phyloP scores from a whole-genome alignment of 1,140 invertebrate genomes.

The Ceratina australensis region DNA sequence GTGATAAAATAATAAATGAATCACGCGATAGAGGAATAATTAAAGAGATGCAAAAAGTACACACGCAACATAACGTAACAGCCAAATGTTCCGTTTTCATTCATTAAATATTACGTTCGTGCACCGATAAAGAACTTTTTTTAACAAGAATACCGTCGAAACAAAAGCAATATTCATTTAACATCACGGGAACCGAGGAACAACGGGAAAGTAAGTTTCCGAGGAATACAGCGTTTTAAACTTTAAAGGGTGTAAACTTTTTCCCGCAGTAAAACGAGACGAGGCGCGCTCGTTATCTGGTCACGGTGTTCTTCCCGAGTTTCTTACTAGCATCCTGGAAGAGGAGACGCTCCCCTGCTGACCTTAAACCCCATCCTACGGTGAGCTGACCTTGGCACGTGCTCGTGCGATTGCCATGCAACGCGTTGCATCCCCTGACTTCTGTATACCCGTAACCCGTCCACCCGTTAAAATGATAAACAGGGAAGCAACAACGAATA shows the following conservation, averaged over 20 bases:
- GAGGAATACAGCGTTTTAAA: not conserved
- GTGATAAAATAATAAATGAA: too few species aligned
- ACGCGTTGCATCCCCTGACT: conserved; percentile 28
- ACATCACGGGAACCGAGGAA: too few species aligned
- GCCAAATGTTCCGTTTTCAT: too few species aligned
- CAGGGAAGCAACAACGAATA: not conserved
- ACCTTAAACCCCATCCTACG: conserved; percentile 51
- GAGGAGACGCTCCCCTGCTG: conserved; percentile 33
- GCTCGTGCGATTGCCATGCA: conserved; percentile 37
- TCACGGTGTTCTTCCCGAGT: conserved; percentile 1
- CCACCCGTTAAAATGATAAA: conserved; percentile 23
- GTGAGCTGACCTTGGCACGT: conserved; percentile 39
- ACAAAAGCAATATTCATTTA: too few species aligned
- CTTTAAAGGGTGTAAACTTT: not conserved
- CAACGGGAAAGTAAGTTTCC: too few species aligned
- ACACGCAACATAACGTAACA: too few species aligned
- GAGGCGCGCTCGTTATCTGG: not conserved
- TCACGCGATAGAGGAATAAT: too few species aligned
- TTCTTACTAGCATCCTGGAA: conserved; percentile 11
- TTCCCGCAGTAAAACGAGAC: not conserved
- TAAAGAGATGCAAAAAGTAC: too few species aligned
- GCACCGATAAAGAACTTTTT: too few species aligned
- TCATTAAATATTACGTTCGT: too few species aligned
- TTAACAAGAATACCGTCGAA: too few species aligned
- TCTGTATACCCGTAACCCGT: conserved; percentile 9